These are phyloP conservation scores for Gasteruption jaculator DNA, from an alignment of 2,888 invertebrate species.

Conservation along the genomic window DNA sequence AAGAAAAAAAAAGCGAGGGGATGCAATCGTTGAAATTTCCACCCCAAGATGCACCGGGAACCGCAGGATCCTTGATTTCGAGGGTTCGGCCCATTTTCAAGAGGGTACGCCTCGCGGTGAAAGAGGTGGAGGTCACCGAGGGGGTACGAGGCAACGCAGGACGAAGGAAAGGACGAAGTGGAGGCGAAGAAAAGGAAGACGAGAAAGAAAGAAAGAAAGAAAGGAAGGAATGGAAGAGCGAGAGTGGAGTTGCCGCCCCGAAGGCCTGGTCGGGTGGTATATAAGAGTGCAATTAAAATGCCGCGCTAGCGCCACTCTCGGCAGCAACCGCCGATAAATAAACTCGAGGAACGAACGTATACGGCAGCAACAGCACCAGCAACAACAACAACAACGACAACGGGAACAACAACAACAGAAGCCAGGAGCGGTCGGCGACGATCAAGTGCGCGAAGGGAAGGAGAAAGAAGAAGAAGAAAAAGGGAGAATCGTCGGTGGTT, in stretches of 20 bases:
- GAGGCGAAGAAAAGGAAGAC: constrained; percentile 12
- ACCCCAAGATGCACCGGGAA: too few relatives aligned
- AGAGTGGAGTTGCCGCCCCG: constrained; percentile 20
- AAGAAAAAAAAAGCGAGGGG: too few relatives aligned
- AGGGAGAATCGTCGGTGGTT: constrained; percentile 28
- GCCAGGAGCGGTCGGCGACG: constrained; percentile 27
- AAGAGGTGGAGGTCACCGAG: constrained; percentile 36
- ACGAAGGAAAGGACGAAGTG: constrained; percentile 19
- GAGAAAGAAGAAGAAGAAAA: constrained; percentile 13
- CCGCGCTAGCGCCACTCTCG: constrained; percentile 52
- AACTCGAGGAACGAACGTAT: constrained; percentile 37
- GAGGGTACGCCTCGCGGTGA: too few relatives aligned
- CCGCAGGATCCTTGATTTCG: too few relatives aligned
- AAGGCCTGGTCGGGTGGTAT: constrained; percentile 33
- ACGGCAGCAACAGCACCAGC: constrained; percentile 6
- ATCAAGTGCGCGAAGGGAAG: constrained; percentile 40
- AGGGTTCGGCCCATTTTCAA: constrained; percentile 1
- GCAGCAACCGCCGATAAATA: constrained; percentile 50
- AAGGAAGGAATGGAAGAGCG: constrained; percentile 13
- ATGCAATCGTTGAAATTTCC: too few relatives aligned
- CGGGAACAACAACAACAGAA: constrained; percentile 20
- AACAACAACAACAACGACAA: not conserved
- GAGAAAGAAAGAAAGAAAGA: constrained; percentile 13
- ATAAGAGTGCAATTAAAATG: constrained; percentile 51
- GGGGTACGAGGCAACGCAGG: constrained; percentile 32